Conservation (phyloP, 2,888 invertebrate genomes). For the Linnaemya tessellans region DNA sequence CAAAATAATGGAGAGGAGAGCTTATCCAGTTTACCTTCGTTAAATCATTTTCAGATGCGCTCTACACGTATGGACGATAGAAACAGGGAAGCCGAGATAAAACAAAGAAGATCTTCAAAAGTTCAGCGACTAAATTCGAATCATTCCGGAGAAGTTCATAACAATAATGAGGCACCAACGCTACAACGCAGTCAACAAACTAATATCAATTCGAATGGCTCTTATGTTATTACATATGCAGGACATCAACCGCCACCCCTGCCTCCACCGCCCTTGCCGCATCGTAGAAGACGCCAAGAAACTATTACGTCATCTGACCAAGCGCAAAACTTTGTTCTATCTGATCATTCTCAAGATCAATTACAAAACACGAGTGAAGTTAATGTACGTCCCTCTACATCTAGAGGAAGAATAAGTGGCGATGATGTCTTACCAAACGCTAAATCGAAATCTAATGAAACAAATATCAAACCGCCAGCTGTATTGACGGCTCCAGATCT, state of each 20-base stretch:
- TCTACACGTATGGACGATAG: slow-evolving; percentile 53
- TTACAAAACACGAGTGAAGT: slow-evolving; percentile 27
- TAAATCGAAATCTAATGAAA: slow-evolving; percentile 43
- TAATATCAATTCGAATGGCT: slow-evolving; percentile 59
- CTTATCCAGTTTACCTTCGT: slow-evolving; percentile 37
- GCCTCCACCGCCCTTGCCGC: slow-evolving; percentile 37
- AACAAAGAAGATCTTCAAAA: slow-evolving; percentile 53
- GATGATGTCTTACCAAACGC: neutral
- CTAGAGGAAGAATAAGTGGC: slow-evolving; percentile 44
- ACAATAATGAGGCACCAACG: slow-evolving; percentile 30
- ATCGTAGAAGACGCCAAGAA: slow-evolving; percentile 50
- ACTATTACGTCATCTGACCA: slow-evolving; percentile 63
- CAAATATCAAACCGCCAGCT: slow-evolving; percentile 72
- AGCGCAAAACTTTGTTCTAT: slow-evolving; percentile 59
- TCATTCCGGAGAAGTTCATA: slow-evolving; percentile 63
- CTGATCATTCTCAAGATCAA: slow-evolving; percentile 46
- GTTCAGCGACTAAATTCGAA: slow-evolving; percentile 64
- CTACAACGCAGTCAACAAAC: slow-evolving; percentile 37
- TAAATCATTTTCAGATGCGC: slow-evolving; percentile 64
- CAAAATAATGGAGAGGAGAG: slow-evolving; percentile 27
- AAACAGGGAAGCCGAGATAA: slow-evolving; percentile 24
- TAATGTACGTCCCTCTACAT: slow-evolving; percentile 66
- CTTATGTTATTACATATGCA: slow-evolving; percentile 73
- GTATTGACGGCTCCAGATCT: slow-evolving; percentile 86
- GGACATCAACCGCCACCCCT: slow-evolving; percentile 64